A percentile compares a stretch with the other conserved stretches of the same genome.
phyloP scores from a whole-genome alignment of 2,888 invertebrate genomes.

The Aleiodes leptofemur region DNA sequence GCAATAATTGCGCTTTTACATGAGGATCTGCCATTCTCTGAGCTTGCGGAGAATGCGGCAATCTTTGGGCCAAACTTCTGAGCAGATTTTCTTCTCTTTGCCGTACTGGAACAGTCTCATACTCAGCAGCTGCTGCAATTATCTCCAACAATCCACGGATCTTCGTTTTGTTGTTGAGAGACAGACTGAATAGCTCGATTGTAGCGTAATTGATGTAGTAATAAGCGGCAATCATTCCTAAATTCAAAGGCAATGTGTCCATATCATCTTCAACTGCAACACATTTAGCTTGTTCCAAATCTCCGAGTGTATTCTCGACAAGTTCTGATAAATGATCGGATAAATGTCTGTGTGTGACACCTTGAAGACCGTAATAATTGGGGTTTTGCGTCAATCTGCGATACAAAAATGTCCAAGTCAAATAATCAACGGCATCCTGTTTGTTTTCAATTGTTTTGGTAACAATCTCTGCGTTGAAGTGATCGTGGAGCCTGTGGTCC shows the following conservation, averaged over 20 bases:
- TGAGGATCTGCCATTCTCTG: slow-evolving; percentile 88
- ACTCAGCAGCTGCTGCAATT: slow-evolving; percentile 98
- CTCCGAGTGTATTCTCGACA: slow-evolving; percentile 95
- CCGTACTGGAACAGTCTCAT: slow-evolving; percentile 93
- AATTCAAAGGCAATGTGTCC: slow-evolving; percentile 96
- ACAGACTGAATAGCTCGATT: slow-evolving; percentile 98
- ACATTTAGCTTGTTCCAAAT: slow-evolving; percentile 97
- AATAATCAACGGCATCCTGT: slow-evolving; percentile 99
- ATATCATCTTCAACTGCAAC: slow-evolving; percentile 98
- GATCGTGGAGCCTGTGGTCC: slow-evolving; percentile 98
- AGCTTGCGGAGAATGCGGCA: slow-evolving; percentile 77
- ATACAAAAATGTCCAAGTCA: slow-evolving; percentile 99
- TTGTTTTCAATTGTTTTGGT: slow-evolving; percentile 99
- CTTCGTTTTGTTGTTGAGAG: slow-evolving; percentile 97
- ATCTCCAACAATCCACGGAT: slow-evolving; percentile 98
- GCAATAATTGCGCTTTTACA: slow-evolving; percentile 94
- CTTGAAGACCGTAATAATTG: slow-evolving; percentile 99
- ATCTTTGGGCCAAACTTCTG: slow-evolving; percentile 80
- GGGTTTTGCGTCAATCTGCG: slow-evolving; percentile 98
- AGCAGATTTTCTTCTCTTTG: slow-evolving; percentile 96
- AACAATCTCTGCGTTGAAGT: slow-evolving; percentile 99
- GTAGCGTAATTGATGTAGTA: slow-evolving; percentile 99
- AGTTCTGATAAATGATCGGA: slow-evolving; percentile 99
- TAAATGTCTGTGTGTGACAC: slow-evolving; percentile 96
- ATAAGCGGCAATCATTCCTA: slow-evolving; percentile 99